Evolutionary conservation across 2,888 invertebrate species (phyloP).

Genomic region (Cryptus viduatorius): DNA sequence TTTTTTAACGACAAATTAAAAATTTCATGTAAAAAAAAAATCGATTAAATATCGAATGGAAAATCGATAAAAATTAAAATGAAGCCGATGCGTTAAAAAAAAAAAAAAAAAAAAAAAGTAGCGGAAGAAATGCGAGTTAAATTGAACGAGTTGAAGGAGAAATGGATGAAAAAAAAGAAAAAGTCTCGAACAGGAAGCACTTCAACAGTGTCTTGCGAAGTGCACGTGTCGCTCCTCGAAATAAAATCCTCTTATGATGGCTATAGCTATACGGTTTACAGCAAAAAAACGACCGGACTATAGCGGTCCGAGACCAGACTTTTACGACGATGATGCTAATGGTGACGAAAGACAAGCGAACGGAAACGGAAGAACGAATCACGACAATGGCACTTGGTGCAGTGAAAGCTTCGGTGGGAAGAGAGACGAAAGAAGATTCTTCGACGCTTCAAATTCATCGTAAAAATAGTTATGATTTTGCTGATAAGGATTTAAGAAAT

Average conservation of each 20-base stretch:
- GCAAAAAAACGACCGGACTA: not conserved
- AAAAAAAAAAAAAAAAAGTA: not conserved
- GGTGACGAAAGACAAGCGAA: conserved; percentile 39
- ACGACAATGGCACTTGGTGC: conserved; percentile 36
- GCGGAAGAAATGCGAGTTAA: not conserved
- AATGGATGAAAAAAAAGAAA: conserved; percentile 10
- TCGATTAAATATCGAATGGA: not conserved
- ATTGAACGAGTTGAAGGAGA: conserved; percentile 1
- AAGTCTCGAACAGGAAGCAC: conserved; percentile 1
- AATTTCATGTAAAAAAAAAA: not conserved
- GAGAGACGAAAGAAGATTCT: conserved; percentile 8
- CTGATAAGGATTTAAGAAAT: not conserved
- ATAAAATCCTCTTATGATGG: conserved; percentile 32
- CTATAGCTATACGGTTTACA: conserved; percentile 7
- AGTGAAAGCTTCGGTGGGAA: not conserved
- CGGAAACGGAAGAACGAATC: conserved; percentile 46
- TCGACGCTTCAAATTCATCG: not conserved
- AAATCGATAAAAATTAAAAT: not conserved
- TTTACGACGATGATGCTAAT: conserved; percentile 16
- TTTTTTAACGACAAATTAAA: no score
- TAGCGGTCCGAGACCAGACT: not conserved
- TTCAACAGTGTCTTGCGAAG: conserved; percentile 19
- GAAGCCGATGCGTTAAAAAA: not conserved
- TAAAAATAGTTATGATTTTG: not conserved
- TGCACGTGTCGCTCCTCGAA: conserved; percentile 41